These are phyloP conservation scores for Cyclura pinguis DNA, from an alignment of 2,797 vertebrate species.

Conservation along the genomic window DNA sequence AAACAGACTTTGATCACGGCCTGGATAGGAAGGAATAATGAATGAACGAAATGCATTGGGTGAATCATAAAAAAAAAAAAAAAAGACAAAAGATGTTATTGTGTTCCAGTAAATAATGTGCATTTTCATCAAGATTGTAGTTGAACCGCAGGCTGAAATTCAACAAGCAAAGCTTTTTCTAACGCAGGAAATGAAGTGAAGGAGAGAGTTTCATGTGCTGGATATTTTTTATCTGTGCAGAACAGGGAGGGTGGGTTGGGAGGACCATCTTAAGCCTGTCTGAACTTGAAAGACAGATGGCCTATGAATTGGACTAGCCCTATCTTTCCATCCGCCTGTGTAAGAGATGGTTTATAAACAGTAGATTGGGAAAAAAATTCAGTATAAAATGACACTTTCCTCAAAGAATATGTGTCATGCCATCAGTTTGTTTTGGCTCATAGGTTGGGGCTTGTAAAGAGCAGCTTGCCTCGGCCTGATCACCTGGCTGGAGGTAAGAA, in stretches of 20 bases:
- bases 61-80: not conserved
- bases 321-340: not conserved
- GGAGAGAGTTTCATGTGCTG: not conserved
- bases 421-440: not conserved
- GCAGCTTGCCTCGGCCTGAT: not conserved
- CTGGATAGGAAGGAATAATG: not conserved
- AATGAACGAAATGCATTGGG: not conserved
- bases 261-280: not conserved
- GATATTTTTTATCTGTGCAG: not conserved
- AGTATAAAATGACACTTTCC: not conserved
- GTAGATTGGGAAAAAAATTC: not conserved
- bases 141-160: not conserved
- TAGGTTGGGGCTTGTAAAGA: slow-evolving; percentile 14
- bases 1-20: not conserved
- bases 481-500: not conserved
- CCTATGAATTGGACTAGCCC: not conserved
- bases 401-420: not conserved
- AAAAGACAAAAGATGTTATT: not conserved
- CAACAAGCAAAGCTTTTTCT: not conserved
- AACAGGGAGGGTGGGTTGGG: not conserved
- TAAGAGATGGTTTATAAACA: not conserved
- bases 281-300: not conserved
- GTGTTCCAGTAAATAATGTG: not conserved
- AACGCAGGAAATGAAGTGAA: not conserved
- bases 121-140: not conserved